Base-by-base conservation (phyloP, 2,888 invertebrate genomes). In the Bugulina stolonifera region DNA sequence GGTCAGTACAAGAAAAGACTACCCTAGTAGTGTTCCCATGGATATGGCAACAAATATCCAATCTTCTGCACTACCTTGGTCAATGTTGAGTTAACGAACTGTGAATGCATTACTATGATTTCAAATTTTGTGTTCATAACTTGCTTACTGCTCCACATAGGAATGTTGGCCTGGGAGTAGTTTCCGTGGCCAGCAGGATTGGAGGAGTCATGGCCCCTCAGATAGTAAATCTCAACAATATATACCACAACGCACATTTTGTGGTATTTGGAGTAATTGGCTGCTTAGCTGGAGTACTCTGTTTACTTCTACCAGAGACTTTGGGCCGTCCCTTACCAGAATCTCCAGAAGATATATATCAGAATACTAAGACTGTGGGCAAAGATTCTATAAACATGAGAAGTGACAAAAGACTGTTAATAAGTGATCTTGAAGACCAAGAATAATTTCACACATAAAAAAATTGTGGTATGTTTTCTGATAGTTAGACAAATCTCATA, bases 131-230 rank as follows among this genome's bases (percentile, higher is more conserved):
- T n/a, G n/a, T n/a, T n/a, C n/a, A n/a, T n/a, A n/a, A n/a, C n/a
- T n/a, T n/a, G n/a, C n/a, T n/a, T n/a, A n/a, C n/a, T n/a, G n/a
- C n/a, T n/a, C n/a, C n/a, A n/a, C n/a, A 10, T 23, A 70, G 70
- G 29, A 70, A 70, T 43, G 2, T 35, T 27, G 70, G 70, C 2
- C 52, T 70, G 3, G 70, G 70, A 10, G 52, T 70, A 3, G 5
- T 70, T 2, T 70, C 70, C 52, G 70, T 70, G 5, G 22, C 52
- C 18, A 43, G 18, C 5, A 10, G 70, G 18, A 3, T 70, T 43
- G 70, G 70, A 35, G 70, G 70, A 3, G 32, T 43, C 3, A 29
- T 70, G 35, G 70, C 70, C 25, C 70, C 70, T 3, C 70, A 25
- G 10, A 43, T 70, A 54, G 52, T 70, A 2, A 70, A 70, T 29